A percentile compares a stretch with the other conserved stretches of the same genome.
Conservation (phyloP, 1,140 invertebrate species). For the Contarinia nasturtii region DNA sequence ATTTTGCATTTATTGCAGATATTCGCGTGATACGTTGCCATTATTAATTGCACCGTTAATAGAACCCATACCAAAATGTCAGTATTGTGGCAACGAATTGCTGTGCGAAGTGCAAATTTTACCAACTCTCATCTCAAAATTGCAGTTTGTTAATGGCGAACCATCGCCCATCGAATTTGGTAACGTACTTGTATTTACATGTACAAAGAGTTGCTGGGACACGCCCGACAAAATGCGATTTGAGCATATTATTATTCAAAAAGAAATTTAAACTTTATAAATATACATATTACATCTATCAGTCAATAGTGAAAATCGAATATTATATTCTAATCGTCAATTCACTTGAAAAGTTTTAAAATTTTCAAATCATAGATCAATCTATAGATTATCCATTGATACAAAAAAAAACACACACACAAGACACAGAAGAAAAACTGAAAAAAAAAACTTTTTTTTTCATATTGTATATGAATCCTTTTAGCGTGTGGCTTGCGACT, state of each 20-base stretch:
- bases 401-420: no score
- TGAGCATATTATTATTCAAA: constrained; percentile 57
- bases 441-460: no score
- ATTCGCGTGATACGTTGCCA: constrained; percentile 42
- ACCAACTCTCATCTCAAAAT: constrained; percentile 51
- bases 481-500: no score
- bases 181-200: constrained; percentile 62
- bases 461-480: no score
- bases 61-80: constrained; percentile 32
- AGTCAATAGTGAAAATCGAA: background rate
- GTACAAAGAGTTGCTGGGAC: constrained; percentile 66
- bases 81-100: constrained; percentile 46
- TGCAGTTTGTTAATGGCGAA: constrained; percentile 33
- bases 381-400: no score
- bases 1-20: constrained; percentile 28
- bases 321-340: no score
- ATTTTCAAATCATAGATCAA: no score
- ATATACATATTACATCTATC: background rate
- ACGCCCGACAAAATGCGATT: constrained; percentile 39
- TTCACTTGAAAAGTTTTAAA: no score
- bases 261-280: constrained; percentile 26
- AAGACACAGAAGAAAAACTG: no score
- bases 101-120: constrained; percentile 67
- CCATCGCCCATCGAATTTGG: constrained; percentile 51
- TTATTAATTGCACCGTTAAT: constrained; percentile 41